Conservation (phyloP, 2,113 vertebrate species). For the Glaucomys volans region DNA sequence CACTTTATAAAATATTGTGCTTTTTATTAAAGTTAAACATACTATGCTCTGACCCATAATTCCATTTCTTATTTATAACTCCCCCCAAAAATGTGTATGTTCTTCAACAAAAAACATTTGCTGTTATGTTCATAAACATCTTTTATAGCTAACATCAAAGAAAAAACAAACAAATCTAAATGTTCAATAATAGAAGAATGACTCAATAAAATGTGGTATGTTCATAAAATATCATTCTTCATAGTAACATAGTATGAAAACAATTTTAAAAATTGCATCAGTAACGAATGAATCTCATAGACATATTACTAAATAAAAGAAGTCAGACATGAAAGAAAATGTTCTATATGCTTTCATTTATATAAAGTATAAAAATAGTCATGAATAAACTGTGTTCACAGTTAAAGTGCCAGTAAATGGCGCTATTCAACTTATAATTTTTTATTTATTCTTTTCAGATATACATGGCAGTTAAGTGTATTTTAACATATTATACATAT, state of each 20-base stretch:
- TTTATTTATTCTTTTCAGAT: too few species aligned
- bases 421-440: neutral
- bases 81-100: too few species aligned
- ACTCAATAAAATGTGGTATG: neutral
- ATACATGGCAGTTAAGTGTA: too few species aligned
- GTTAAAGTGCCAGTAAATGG: neutral
- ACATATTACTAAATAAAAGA: neutral
- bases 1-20: too few species aligned
- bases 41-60: too few species aligned
- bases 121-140: too few species aligned
- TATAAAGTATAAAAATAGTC: neutral
- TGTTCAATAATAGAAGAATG: neutral
- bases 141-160: neutral
- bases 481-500: too few species aligned
- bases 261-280: neutral
- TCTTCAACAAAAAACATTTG: too few species aligned
- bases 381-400: neutral
- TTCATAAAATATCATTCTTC: neutral
- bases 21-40: too few species aligned
- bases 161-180: neutral
- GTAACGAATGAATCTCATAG: neutral
- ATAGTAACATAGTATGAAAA: neutral
- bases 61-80: too few species aligned
- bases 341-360: neutral
- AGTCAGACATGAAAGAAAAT: neutral